Conservation (phyloP, 1,140 invertebrate species). For the Pomacea maculata region DNA sequence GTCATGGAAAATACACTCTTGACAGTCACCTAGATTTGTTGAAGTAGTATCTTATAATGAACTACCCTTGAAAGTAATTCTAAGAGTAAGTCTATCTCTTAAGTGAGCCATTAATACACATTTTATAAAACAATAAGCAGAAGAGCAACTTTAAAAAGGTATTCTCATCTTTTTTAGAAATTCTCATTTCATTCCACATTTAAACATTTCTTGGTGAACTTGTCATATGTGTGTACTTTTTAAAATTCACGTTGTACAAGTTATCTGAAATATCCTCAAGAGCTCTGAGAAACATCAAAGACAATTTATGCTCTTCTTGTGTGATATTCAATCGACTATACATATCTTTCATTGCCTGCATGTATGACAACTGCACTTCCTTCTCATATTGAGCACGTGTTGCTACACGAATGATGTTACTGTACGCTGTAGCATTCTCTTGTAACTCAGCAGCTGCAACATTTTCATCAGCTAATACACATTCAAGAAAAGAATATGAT, state of each 20-base stretch:
- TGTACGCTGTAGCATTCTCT: slow-evolving; percentile 20
- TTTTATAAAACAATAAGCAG: too few species aligned
- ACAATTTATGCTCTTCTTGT: slow-evolving; percentile 30
- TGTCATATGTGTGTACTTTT: not conserved
- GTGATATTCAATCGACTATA: slow-evolving; percentile 34
- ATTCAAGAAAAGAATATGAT: slow-evolving; percentile 4
- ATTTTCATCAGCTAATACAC: not conserved
- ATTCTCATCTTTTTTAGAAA: too few species aligned
- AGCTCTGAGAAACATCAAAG: slow-evolving; percentile 27
- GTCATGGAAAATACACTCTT: too few species aligned
- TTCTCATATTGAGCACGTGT: slow-evolving; percentile 32
- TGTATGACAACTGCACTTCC: slow-evolving; percentile 20
- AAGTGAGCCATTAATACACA: too few species aligned
- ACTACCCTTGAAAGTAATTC: too few species aligned
- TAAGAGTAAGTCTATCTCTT: too few species aligned
- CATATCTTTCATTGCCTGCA: slow-evolving; percentile 23
- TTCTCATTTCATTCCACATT: too few species aligned
- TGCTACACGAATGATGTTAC: slow-evolving; percentile 12
- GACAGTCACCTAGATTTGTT: too few species aligned
- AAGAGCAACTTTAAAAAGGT: too few species aligned
- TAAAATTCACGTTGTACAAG: slow-evolving; percentile 23
- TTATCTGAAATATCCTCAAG: slow-evolving; percentile 30
- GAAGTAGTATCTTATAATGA: too few species aligned
- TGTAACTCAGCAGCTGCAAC: slow-evolving; percentile 32
- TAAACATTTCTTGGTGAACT: too few species aligned